Evolutionary conservation across 1,140 invertebrate genomes (phyloP).

Genomic region (Leptestheria dahalacensis): DNA sequence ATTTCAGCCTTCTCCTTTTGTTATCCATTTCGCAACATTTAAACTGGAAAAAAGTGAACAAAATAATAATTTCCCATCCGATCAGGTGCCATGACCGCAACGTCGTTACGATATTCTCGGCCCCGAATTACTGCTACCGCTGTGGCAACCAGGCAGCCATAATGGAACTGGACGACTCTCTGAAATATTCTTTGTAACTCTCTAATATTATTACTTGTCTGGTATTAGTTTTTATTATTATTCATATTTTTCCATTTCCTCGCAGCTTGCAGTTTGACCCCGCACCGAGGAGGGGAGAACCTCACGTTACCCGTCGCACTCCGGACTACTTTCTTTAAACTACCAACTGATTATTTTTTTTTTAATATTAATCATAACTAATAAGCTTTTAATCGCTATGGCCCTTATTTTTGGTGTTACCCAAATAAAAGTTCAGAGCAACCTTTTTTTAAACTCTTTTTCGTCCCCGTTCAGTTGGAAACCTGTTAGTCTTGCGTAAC

Average conservation of each 20-base stretch:
- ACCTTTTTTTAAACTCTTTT: not conserved
- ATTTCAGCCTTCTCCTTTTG: conserved; percentile 3
- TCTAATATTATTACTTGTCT: not conserved
- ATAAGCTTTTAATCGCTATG: too few relatives aligned
- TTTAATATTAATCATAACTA: too few relatives aligned
- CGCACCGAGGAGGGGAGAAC: conserved; percentile 94
- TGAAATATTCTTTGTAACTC: conserved; percentile 99
- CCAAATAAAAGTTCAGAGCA: too few relatives aligned
- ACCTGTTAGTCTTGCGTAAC: too few relatives aligned
- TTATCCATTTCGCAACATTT: not conserved
- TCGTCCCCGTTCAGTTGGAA: not conserved
- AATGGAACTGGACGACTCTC: conserved; percentile 99
- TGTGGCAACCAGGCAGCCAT: conserved; percentile 99
- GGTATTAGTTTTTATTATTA: conserved; percentile 4
- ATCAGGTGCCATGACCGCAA: conserved; percentile 93
- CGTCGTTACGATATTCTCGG: conserved; percentile 98
- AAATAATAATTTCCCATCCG: too few relatives aligned
- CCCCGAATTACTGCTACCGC: conserved; percentile 99
- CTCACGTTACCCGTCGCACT: conserved; percentile 96
- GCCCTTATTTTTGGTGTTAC: too few relatives aligned
- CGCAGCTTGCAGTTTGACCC: conserved; percentile 98
- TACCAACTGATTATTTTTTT: too few relatives aligned
- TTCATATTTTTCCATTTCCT: conserved; percentile 18
- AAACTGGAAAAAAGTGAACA: too few relatives aligned
- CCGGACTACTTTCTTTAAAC: conserved; percentile 98